A percentile compares a stretch with the other conserved stretches of the same genome.
Conservation (phyloP, 1,140 invertebrate genomes). For the Cydia pomonella region DNA sequence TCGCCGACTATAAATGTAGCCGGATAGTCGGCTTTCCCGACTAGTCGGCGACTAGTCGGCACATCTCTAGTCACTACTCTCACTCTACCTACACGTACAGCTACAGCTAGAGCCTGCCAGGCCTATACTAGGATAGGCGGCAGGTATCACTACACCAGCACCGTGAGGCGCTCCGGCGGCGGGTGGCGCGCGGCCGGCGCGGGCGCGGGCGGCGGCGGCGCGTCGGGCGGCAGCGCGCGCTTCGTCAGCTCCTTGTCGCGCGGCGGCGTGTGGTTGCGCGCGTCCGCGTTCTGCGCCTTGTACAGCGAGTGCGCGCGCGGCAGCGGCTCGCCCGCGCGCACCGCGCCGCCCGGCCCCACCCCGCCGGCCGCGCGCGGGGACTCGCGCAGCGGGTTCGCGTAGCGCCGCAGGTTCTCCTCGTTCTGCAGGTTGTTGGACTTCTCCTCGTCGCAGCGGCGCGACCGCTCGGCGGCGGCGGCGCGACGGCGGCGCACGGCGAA, state of each 20-base stretch:
- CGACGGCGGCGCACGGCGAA: slow-evolving; percentile 83
- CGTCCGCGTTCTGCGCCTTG: slow-evolving; percentile 88
- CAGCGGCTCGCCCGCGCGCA: slow-evolving; percentile 78
- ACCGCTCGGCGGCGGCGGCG: slow-evolving; percentile 81
- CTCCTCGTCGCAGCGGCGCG: slow-evolving; percentile 88
- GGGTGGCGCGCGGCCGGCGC: slow-evolving; percentile 51
- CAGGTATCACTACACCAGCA: slow-evolving; percentile 58
- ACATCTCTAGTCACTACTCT: no score
- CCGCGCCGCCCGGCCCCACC: slow-evolving; percentile 48
- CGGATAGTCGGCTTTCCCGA: no score
- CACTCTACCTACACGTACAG: neutral
- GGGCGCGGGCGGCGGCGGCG: slow-evolving; percentile 49
- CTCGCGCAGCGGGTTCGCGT: slow-evolving; percentile 81
- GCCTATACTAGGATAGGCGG: neutral
- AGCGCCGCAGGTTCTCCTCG: slow-evolving; percentile 91
- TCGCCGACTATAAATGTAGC: no score
- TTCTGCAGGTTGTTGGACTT: slow-evolving; percentile 95
- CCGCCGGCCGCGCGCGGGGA: slow-evolving; percentile 69
- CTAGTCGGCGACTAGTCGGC: no score
- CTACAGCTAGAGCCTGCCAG: neutral
- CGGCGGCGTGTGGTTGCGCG: slow-evolving; percentile 89
- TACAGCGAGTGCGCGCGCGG: slow-evolving; percentile 85
- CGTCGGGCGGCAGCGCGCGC: slow-evolving; percentile 81
- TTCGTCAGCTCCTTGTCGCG: slow-evolving; percentile 91
- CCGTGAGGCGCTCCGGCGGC: slow-evolving; percentile 75